Conservation (phyloP, 2,113 vertebrate genomes). For the Tapirus terrestris region DNA sequence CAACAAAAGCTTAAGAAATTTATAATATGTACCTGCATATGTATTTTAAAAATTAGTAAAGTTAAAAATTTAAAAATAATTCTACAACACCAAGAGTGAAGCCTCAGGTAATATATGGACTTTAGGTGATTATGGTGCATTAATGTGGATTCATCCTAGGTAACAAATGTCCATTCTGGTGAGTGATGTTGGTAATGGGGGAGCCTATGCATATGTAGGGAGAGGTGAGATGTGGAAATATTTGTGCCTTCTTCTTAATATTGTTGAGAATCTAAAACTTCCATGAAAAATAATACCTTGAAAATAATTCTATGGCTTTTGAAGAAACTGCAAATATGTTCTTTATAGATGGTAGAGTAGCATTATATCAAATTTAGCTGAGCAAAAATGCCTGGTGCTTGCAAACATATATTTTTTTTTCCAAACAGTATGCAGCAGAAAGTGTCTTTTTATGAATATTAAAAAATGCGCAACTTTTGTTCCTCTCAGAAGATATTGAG, state of each 20-base stretch:
- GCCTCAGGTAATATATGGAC: background rate
- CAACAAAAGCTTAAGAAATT: background rate
- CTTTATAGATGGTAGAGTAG: background rate
- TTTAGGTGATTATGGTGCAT: too few species aligned
- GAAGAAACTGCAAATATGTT: background rate
- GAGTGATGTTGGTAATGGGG: background rate
- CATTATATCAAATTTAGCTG: background rate
- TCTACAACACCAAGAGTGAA: background rate
- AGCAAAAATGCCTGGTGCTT: background rate
- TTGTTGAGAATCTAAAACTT: background rate
- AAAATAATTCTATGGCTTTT: background rate
- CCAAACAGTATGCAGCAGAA: background rate
- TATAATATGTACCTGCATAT: background rate
- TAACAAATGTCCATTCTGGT: background rate
- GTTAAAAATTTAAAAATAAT: background rate
- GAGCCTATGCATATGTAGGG: background rate
- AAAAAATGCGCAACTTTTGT: background rate
- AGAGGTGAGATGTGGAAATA: accelerated
- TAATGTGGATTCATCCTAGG: background rate
- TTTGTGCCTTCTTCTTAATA: background rate
- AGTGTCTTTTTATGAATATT: accelerated
- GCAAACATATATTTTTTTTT: background rate
- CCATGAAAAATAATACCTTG: background rate
- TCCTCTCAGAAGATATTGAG: background rate
- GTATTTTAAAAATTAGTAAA: background rate